Percentiles rank a stretch among this genome's conserved stretches.
These are phyloP conservation scores for Neolamprologus modestus DNA, from an alignment of 2,113 vertebrate species.

Conservation along the genomic window DNA sequence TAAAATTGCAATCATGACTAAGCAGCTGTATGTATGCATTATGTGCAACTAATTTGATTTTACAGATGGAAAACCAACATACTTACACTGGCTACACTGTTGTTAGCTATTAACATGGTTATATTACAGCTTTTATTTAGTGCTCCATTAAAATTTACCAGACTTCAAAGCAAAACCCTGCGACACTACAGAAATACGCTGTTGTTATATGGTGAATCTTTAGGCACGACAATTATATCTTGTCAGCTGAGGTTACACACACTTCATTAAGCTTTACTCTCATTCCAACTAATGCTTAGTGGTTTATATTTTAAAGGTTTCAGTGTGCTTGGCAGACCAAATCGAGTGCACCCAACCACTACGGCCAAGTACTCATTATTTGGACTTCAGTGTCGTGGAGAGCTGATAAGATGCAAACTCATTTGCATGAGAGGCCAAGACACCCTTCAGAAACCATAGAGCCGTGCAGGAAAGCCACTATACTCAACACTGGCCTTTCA, in stretches of 20 bases:
- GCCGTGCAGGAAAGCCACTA: background rate
- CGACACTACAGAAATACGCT: background rate
- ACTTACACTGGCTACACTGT: background rate
- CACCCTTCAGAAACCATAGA: slow-evolving; percentile 29
- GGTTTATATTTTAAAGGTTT: slow-evolving; percentile 15
- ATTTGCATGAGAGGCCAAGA: slow-evolving; percentile 45
- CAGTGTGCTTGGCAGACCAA: slow-evolving; percentile 12
- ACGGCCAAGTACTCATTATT: slow-evolving; percentile 24
- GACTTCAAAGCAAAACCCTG: background rate
- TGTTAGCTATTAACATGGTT: background rate
- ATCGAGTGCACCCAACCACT: slow-evolving; percentile 11
- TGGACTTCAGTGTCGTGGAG: slow-evolving; percentile 5
- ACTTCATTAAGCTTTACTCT: slow-evolving; percentile 13
- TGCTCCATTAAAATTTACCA: background rate
- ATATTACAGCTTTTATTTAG: background rate
- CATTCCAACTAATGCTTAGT: background rate
- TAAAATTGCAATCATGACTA: background rate
- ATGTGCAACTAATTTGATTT: background rate
- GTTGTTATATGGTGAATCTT: background rate
- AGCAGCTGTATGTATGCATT: background rate
- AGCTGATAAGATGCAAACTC: slow-evolving; percentile 29
- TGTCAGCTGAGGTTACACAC: background rate
- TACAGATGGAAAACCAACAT: background rate
- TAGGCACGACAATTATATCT: background rate
- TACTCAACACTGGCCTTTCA: slow-evolving; percentile 13